Evolutionary conservation across 1,140 invertebrate genomes (phyloP).

Genomic region (Cephus cinctus): DNA sequence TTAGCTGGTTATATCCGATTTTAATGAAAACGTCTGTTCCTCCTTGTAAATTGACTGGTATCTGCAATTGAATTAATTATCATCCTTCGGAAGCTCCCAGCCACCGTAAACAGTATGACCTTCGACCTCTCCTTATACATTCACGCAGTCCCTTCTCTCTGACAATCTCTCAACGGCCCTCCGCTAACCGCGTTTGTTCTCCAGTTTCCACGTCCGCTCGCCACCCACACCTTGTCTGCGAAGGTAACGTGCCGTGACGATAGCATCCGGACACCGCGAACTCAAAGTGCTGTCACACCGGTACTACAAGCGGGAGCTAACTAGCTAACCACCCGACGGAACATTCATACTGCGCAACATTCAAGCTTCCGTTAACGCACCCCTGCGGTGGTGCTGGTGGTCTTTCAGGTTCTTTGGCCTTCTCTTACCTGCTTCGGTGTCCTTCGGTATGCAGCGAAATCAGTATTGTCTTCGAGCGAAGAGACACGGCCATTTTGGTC

Average conservation of each 20-base stretch:
- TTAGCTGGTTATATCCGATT: slow-evolving; percentile 15
- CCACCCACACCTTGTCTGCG: slow-evolving; percentile 12
- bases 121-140: background rate
- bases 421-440: no score
- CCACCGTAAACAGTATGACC: slow-evolving; percentile 15
- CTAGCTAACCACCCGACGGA: background rate
- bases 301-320: no score
- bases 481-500: no score
- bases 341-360: background rate
- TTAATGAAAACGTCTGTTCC: slow-evolving; percentile 11
- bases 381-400: background rate
- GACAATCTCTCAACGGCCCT: slow-evolving; percentile 5
- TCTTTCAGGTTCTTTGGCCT: background rate
- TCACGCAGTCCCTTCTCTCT: background rate
- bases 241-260: slow-evolving; percentile 28
- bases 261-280: slow-evolving; percentile 21
- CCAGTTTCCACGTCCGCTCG: background rate
- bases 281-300: no score
- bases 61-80: slow-evolving; percentile 9
- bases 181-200: slow-evolving; percentile 24
- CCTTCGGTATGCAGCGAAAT: no score
- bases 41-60: background rate
- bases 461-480: no score
- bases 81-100: slow-evolving; percentile 11
- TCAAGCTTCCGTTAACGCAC: background rate